A percentile compares a stretch with the other conserved stretches of the same genome.
These are phyloP conservation scores for Engystomops pustulosus DNA, from an alignment of 2,113 vertebrate species.

Conservation along the genomic window DNA sequence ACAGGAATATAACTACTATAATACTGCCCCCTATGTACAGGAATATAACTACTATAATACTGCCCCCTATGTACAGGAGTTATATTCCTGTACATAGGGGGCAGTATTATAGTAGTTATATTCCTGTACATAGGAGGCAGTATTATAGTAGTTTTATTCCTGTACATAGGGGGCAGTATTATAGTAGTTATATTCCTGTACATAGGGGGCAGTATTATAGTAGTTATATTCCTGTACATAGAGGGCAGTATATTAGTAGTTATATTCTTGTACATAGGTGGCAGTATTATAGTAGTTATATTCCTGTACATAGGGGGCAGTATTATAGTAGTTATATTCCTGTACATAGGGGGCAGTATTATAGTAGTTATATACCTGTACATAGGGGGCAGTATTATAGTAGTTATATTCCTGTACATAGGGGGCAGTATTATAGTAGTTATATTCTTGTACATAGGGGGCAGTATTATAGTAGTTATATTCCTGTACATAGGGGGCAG, in stretches of 20 bases:
- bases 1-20: no score
- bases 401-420: no score
- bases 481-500: neutral
- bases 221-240: neutral
- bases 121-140: neutral
- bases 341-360: neutral
- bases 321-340: slow-evolving; percentile 4
- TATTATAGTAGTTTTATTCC: neutral
- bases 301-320: neutral
- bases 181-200: neutral
- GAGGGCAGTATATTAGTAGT: neutral
- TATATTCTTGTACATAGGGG: no score
- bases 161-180: neutral
- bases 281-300: slow-evolving; percentile 5
- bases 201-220: neutral
- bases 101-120: slow-evolving; percentile 5
- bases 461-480: no score
- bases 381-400: no score
- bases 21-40: no score
- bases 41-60: no score
- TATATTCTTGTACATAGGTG: neutral
- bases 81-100: neutral
- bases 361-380: slow-evolving; percentile 4
- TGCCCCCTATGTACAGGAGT: no score
- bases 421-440: no score